A percentile compares a stretch with the other conserved stretches of the same genome.
phyloP scores from a whole-genome alignment of 2,888 invertebrate species.

The Hirtodrosophila histrioides region DNA sequence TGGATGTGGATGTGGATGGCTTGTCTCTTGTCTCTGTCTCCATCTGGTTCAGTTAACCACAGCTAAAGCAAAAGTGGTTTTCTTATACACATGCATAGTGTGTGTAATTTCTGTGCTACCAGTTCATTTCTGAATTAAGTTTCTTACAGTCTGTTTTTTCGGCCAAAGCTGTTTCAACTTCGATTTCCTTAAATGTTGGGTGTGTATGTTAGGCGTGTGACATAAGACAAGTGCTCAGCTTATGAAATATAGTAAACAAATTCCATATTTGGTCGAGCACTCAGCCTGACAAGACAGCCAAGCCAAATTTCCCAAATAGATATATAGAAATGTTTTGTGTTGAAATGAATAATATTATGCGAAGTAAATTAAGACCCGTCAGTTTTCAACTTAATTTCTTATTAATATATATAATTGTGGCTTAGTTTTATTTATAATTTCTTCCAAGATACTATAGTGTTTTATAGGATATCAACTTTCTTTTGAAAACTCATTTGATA shows the following conservation, averaged over 20 bases:
- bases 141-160: slow-evolving; percentile 25
- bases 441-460: too few relatives aligned
- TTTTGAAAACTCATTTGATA: too few relatives aligned
- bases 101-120: slow-evolving; percentile 24
- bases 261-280: slow-evolving; percentile 12
- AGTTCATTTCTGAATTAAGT: slow-evolving; percentile 41
- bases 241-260: slow-evolving; percentile 43
- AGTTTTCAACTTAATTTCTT: too few relatives aligned
- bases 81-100: slow-evolving; percentile 40
- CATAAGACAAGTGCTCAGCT: slow-evolving; percentile 50
- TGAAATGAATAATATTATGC: too few relatives aligned
- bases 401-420: too few relatives aligned
- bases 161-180: slow-evolving; percentile 33
- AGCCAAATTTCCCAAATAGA: background rate
- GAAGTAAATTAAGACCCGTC: too few relatives aligned
- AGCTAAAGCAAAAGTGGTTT: slow-evolving; percentile 58
- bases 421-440: too few relatives aligned
- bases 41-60: slow-evolving; percentile 33
- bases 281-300: slow-evolving; percentile 5
- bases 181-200: slow-evolving; percentile 75
- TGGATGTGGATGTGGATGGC: slow-evolving; percentile 14
- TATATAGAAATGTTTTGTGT: background rate
- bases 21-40: slow-evolving; percentile 15
- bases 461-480: too few relatives aligned
- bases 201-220: slow-evolving; percentile 58